Conservation (phyloP, 2,113 vertebrate genomes). For the Atlantisia rogersi region DNA sequence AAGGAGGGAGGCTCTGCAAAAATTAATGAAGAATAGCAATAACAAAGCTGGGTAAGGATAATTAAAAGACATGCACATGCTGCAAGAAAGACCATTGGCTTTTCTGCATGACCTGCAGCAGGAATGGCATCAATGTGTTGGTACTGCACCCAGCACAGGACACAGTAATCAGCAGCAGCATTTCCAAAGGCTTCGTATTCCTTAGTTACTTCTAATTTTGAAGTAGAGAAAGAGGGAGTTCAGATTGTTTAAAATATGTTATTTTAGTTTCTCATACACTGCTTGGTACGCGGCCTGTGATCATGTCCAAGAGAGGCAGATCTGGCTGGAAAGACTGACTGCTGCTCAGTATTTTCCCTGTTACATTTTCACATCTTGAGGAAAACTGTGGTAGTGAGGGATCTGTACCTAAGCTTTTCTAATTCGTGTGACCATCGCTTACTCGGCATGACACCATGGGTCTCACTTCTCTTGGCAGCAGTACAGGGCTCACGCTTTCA, state of each 20-base stretch:
- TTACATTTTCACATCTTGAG: slow-evolving; percentile 29
- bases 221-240: background rate
- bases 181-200: background rate
- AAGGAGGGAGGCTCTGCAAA: background rate
- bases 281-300: background rate
- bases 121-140: background rate
- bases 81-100: background rate
- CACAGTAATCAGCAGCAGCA: background rate
- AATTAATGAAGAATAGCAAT: background rate
- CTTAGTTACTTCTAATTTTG: background rate
- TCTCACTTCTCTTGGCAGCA: slow-evolving; percentile 66
- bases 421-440: slow-evolving; percentile 44
- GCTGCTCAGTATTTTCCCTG: slow-evolving; percentile 36
- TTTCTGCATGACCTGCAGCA: background rate
- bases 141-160: background rate
- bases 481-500: slow-evolving; percentile 43
- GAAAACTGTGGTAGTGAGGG: slow-evolving; percentile 15
- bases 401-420: slow-evolving; percentile 45
- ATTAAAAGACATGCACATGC: background rate
- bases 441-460: slow-evolving; percentile 47
- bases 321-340: slow-evolving; percentile 39
- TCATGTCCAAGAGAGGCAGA: slow-evolving; percentile 33
- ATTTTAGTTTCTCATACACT: background rate
- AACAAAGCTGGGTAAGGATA: background rate
- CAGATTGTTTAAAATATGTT: slow-evolving; percentile 18